Base-by-base conservation (phyloP, 1,140 invertebrate genomes). In the Eueides isabella region DNA sequence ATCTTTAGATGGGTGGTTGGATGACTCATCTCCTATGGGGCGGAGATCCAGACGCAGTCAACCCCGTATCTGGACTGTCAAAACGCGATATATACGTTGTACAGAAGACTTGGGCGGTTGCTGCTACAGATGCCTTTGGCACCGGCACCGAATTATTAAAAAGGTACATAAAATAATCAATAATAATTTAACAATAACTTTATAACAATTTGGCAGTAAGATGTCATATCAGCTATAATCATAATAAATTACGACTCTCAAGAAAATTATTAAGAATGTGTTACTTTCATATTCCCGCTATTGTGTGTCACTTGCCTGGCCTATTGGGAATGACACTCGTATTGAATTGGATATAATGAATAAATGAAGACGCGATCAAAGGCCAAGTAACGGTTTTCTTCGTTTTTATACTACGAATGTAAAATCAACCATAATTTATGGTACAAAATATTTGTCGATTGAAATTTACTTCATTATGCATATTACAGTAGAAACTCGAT, bases 11-110 rank as follows among this genome's bases (percentile, higher is more conserved):
- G 92, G 92, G 92, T 19, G 74, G 85, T 48, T 85, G 85, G 81
- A 30, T 92, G 61, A 93, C 88, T 74, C 83, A 90, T 66, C 55
- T 91, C 4, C 90, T 87, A 89, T 94, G 92, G 92, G 89, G 92
- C 4, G 90, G 91, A 0, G 84, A 93, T 69, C 91, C 92, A 0
- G 91, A 94, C 69, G 81, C 31, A 12, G 80, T 80, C 7, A 81
- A 92, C 72, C 83, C 90, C 0, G 38, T 88, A 1, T 92, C 93
- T 1, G 91, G 92, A 5, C 79, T 94, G 28, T 87, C 88, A 1
- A 79, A 71, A 64, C 79, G 93, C 4, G 92, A 94, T 30, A 77
- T 94, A 23, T 74, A 90, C 77, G 81, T 85, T 5, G 89, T 94
- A 1, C 87, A 90, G 75, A 90, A 86, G 35, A 90, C 91, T 14